These are phyloP conservation scores for Halcyon chelicuti DNA, from an alignment of 2,797 vertebrate species.

Conservation along the genomic window DNA sequence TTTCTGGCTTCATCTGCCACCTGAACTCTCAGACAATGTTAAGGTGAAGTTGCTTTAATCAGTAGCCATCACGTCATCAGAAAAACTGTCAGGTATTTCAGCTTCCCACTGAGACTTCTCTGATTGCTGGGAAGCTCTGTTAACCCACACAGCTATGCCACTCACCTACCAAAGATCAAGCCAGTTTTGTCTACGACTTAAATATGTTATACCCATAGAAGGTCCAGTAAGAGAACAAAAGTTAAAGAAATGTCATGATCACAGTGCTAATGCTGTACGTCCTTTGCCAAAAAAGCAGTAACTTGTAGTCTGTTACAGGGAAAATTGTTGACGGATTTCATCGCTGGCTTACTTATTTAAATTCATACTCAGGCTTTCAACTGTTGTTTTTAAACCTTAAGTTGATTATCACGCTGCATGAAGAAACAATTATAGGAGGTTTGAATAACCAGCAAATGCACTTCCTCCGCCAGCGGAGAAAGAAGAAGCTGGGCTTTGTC, in stretches of 20 bases:
- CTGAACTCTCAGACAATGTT: not conserved
- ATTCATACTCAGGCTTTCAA: not conserved
- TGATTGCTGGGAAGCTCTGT: not conserved
- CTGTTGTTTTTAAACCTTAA: constrained; percentile 7
- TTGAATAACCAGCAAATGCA: not conserved
- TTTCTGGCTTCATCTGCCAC: not conserved
- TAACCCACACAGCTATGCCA: not conserved
- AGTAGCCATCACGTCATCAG: not conserved
- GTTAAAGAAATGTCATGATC: not conserved
- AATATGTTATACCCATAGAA: not conserved
- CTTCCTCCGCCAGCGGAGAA: not conserved
- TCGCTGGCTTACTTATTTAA: not conserved
- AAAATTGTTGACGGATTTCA: not conserved
- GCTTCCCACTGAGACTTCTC: not conserved
- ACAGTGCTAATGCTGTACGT: fast-evolving
- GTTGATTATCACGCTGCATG: not conserved
- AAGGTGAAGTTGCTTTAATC: constrained; percentile 6
- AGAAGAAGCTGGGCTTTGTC: not conserved
- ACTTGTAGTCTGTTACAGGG: not conserved
- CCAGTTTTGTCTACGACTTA: not conserved
- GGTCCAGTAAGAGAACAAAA: not conserved
- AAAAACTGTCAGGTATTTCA: not conserved
- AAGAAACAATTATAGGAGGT: not conserved
- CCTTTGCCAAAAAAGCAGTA: not conserved
- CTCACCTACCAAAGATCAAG: not conserved